These are phyloP conservation scores for Bombylius discolor DNA, from an alignment of 2,888 invertebrate genomes.

Conservation along the genomic window DNA sequence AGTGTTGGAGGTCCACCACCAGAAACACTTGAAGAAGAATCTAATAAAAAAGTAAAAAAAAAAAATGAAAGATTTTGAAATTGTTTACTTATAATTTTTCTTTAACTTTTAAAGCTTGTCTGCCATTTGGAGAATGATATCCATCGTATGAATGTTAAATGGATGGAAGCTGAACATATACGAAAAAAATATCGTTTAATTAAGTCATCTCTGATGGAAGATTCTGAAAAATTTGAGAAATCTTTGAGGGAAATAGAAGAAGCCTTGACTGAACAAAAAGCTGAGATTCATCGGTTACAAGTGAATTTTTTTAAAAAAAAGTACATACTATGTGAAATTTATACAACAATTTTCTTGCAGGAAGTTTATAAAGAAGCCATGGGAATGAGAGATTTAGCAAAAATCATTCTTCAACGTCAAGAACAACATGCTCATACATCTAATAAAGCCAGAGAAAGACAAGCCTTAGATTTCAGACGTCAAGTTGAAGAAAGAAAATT, in stretches of 20 bases:
- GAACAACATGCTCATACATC: conserved; percentile 56
- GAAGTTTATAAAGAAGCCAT: conserved; percentile 61
- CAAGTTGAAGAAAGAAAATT: conserved; percentile 56
- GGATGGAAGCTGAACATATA: conserved; percentile 68
- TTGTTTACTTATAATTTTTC: background rate
- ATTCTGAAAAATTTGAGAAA: conserved; percentile 60
- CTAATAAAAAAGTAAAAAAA: conserved; percentile 49
- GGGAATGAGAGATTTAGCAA: conserved; percentile 55
- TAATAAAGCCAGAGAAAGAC: conserved; percentile 51
- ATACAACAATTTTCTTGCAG: conserved; percentile 27
- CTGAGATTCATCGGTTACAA: conserved; percentile 63
- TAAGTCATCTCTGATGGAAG: conserved; percentile 52
- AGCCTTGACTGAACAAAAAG: conserved; percentile 50
- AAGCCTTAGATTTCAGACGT: conserved; percentile 50
- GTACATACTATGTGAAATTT: background rate
- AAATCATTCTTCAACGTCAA: conserved; percentile 52
- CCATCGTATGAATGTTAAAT: conserved; percentile 66
- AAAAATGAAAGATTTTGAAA: background rate
- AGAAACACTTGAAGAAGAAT: conserved; percentile 39
- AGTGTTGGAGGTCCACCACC: conserved; percentile 29
- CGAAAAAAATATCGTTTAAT: conserved; percentile 64
- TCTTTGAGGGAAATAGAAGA: conserved; percentile 57
- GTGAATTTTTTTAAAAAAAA: conserved; percentile 26
- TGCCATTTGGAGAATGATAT: conserved; percentile 68
- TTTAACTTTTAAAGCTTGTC: conserved; percentile 39